Evolutionary conservation across 2,888 invertebrate genomes (phyloP).

Genomic region (Matsumyia berberina): DNA sequence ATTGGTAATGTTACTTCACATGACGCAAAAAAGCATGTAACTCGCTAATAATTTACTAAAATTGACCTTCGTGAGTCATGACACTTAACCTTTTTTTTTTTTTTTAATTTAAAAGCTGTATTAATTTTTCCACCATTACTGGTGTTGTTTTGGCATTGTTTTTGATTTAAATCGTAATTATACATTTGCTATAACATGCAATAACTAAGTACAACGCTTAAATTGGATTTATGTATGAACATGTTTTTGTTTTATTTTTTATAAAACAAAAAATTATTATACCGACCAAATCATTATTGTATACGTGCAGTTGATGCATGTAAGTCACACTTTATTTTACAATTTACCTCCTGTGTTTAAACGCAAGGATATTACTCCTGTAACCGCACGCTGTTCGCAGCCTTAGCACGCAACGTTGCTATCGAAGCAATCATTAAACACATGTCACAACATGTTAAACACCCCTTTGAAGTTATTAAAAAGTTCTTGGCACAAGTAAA

Average conservation of each 20-base stretch:
- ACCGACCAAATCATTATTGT: background rate
- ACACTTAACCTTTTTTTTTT: slow-evolving; percentile 4
- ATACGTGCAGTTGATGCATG: slow-evolving; percentile 25
- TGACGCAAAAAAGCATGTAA: too few species aligned
- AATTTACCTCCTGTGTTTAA: background rate
- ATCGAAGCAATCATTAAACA: slow-evolving; percentile 29
- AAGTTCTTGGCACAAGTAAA: background rate
- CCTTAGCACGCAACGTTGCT: slow-evolving; percentile 36
- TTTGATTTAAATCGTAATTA: slow-evolving; percentile 7
- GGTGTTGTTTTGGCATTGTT: background rate
- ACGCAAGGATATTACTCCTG: slow-evolving; percentile 19
- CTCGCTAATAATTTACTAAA: slow-evolving; percentile 14
- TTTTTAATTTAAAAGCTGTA: slow-evolving; percentile 4
- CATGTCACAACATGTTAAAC: slow-evolving; percentile 23
- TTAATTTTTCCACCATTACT: background rate
- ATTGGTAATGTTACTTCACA: too few species aligned
- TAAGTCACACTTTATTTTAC: slow-evolving; percentile 41
- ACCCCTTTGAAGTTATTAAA: background rate
- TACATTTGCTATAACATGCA: slow-evolving; percentile 4
- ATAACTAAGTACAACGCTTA: background rate
- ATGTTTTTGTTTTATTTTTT: background rate
- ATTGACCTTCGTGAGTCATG: slow-evolving; percentile 32
- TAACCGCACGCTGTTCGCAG: slow-evolving; percentile 24
- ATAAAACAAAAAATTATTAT: slow-evolving; percentile 6
- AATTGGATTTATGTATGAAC: background rate